Evolutionary conservation across 2,113 vertebrate genomes (phyloP).

Genomic region (Sprattus sprattus): DNA sequence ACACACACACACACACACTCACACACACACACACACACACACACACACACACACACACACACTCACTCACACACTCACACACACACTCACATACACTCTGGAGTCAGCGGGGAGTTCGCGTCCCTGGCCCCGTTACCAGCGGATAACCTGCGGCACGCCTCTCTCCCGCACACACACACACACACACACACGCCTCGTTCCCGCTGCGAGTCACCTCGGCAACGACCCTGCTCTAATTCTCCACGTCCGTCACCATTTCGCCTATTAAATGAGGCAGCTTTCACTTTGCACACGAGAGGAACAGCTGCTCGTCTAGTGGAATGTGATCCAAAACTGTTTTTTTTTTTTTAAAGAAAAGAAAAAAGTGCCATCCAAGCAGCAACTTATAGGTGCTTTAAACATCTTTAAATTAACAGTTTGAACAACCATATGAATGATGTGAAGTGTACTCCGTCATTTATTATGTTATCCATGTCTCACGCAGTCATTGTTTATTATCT

Average conservation of each 20-base stretch:
- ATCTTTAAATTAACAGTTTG: not conserved
- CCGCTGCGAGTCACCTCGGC: not conserved
- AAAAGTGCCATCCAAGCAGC: not conserved
- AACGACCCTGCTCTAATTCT: not conserved
- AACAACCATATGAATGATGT: not conserved
- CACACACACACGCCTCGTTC: too few relatives aligned
- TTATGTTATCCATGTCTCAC: not conserved
- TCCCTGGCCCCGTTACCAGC: slow-evolving; percentile 16
- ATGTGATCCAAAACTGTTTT: not conserved
- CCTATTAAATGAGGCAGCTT: not conserved
- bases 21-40: too few relatives aligned
- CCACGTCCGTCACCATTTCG: not conserved
- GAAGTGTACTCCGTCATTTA: not conserved
- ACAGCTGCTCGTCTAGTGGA: not conserved
- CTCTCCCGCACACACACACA: too few relatives aligned
- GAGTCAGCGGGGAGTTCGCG: not conserved
- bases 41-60: too few relatives aligned
- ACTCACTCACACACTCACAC: too few relatives aligned
- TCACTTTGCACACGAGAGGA: not conserved
- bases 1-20: too few relatives aligned
- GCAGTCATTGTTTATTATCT: not conserved
- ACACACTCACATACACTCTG: too few relatives aligned
- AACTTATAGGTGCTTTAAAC: not conserved
- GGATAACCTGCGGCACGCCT: not conserved
- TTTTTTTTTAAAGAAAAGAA: not conserved